Conservation (phyloP, 2,797 vertebrate genomes). For the Mus spretus region DNA sequence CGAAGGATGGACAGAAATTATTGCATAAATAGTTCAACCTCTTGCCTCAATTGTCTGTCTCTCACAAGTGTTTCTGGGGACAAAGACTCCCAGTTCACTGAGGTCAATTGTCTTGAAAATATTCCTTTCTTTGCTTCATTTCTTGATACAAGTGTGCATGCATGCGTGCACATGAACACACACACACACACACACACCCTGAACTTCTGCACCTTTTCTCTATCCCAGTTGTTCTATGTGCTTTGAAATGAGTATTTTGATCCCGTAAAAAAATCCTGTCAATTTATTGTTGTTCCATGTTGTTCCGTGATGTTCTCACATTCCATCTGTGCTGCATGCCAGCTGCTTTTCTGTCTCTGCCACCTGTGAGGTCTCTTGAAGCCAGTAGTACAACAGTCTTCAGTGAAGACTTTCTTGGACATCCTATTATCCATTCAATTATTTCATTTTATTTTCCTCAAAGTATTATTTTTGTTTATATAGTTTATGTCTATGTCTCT, state of each 20-base stretch:
- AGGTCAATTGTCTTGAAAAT: background rate
- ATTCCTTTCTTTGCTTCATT: background rate
- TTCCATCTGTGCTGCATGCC: accelerated
- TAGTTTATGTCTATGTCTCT: background rate
- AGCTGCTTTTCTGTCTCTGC: background rate
- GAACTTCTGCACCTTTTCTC: background rate
- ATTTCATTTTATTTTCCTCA: background rate
- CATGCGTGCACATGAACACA: background rate
- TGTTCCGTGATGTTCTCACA: background rate
- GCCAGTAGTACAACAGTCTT: background rate
- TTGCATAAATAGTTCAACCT: background rate
- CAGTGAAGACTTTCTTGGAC: background rate
- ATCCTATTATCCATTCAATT: background rate
- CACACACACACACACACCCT: background rate
- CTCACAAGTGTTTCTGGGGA: background rate
- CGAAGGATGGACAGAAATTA: background rate
- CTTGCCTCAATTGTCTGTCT: background rate
- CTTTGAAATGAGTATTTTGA: background rate
- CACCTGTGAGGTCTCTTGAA: background rate
- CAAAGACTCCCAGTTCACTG: background rate
- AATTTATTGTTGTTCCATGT: too few relatives aligned
- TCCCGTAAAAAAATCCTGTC: background rate
- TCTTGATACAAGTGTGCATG: too few relatives aligned
- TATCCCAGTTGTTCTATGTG: background rate
- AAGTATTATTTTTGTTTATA: background rate